These are phyloP conservation scores for Solenodon paradoxus DNA, from an alignment of 2,113 vertebrate genomes.

Conservation along the genomic window DNA sequence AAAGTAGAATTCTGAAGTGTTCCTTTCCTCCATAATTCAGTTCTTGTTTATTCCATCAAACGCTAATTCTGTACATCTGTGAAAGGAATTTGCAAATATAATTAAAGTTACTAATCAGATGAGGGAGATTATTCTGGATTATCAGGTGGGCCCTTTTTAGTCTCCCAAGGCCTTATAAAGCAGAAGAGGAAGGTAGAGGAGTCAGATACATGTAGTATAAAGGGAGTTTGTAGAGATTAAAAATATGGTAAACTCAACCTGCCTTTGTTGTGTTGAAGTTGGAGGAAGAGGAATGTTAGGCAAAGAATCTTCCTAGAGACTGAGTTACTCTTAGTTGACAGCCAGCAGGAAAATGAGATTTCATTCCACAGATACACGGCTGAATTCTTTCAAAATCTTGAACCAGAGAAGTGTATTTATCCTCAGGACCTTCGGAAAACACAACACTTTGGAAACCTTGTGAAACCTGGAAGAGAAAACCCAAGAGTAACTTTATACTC, in stretches of 20 bases:
- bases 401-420: background rate
- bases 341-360: background rate
- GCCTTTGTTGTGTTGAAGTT: background rate
- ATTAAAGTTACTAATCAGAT: background rate
- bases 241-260: too few species aligned
- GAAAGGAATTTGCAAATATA: background rate
- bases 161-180: background rate
- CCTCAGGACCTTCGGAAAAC: background rate
- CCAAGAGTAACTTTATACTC: background rate
- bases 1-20: background rate
- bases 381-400: background rate
- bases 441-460: background rate
- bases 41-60: background rate
- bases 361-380: background rate
- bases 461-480: background rate
- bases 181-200: background rate
- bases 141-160: background rate
- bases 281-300: background rate
- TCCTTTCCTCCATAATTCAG: background rate
- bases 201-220: rapidly evolving
- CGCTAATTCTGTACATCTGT: background rate
- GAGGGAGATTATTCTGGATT: background rate
- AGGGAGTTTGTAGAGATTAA: background rate
- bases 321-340: background rate
- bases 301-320: background rate